Conservation (phyloP, 37 sponge, comb jelly and placozoan genomes). For the Theonella swinhoei region DNA sequence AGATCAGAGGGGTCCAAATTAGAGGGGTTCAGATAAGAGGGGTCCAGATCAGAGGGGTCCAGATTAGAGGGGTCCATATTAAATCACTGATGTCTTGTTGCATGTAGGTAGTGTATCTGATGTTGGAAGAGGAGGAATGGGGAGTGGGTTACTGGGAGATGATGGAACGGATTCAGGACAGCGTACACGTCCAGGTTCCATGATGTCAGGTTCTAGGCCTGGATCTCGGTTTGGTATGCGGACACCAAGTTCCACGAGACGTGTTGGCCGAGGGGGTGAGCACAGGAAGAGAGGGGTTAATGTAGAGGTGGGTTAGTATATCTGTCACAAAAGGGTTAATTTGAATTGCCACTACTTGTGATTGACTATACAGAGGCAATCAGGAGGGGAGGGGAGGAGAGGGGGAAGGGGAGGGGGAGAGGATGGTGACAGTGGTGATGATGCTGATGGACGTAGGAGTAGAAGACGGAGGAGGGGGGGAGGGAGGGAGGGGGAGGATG, state of each 20-base stretch:
- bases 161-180: too few species aligned
- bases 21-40: too few species aligned
- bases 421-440: conserved; percentile 1
- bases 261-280: not conserved
- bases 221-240: conserved; percentile 22
- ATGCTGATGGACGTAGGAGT: conserved; percentile 6
- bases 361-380: not conserved
- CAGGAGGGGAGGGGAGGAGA: not conserved
- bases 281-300: conserved; percentile 7
- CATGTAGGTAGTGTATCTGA: too few species aligned
- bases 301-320: not conserved
- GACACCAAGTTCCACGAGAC: conserved; percentile 7
- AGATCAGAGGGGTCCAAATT: too few species aligned
- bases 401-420: not conserved
- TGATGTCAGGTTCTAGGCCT: conserved; percentile 26
- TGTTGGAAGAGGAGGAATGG: too few species aligned
- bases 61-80: too few species aligned
- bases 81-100: too few species aligned
- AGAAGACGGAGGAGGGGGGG: not conserved
- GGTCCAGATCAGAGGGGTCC: too few species aligned
- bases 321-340: not conserved
- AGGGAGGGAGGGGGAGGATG: not conserved
- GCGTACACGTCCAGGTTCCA: not conserved
- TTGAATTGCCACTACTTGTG: not conserved
- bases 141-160: too few species aligned